phyloP scores from a whole-genome alignment of 2,797 vertebrate species.

The Cyclopterus lumpus region DNA sequence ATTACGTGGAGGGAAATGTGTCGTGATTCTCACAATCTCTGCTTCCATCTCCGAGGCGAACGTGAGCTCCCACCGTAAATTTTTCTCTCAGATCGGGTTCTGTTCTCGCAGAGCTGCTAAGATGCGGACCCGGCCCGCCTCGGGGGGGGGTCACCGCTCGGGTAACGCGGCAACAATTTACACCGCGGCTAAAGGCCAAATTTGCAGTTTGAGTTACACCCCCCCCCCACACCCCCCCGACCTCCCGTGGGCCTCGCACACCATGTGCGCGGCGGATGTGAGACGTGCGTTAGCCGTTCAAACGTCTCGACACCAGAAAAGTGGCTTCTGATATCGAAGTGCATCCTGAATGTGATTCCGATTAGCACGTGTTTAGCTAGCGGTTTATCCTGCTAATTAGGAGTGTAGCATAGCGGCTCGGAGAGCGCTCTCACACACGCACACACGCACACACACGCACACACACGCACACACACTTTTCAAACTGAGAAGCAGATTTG shows the following conservation, averaged over 20 bases:
- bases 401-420: neutral
- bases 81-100: conserved; percentile 39
- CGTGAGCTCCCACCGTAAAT: conserved; percentile 10
- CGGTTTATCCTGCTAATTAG: conserved; percentile 4
- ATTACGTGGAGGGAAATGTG: conserved; percentile 56
- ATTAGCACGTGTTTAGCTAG: conserved; percentile 21
- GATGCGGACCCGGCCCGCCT: neutral
- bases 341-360: conserved; percentile 30
- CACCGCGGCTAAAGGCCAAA: conserved; percentile 24
- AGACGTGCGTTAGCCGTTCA: conserved; percentile 34
- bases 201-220: neutral
- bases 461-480: neutral
- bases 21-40: conserved; percentile 57
- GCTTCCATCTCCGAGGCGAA: conserved; percentile 52
- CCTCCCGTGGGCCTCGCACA: neutral
- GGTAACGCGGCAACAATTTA: conserved; percentile 34
- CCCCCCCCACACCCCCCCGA: too few relatives aligned
- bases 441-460: too few relatives aligned
- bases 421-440: too few relatives aligned
- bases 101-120: conserved; percentile 22
- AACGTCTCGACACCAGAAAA: neutral
- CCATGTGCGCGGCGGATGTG: conserved; percentile 7
- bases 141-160: conserved; percentile 39
- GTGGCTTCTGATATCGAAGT: conserved; percentile 19
- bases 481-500: neutral